Evolutionary conservation across 2,113 vertebrate genomes (phyloP).

Genomic region (Clarias batrachus): DNA sequence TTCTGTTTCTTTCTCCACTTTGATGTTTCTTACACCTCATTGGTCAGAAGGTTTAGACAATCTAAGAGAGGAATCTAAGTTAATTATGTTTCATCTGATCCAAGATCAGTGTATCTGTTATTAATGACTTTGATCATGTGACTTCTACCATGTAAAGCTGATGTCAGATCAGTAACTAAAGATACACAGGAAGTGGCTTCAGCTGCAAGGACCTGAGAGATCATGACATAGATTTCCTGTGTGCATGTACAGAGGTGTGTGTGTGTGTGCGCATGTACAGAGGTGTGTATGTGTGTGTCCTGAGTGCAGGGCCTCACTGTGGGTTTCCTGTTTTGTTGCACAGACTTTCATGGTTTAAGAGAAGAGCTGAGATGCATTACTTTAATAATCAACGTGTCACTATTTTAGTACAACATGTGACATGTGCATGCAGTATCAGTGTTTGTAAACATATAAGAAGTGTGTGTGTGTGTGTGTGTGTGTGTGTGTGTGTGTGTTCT

Average conservation of each 20-base stretch:
- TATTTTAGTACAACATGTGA: no score
- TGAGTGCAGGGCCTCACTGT: no score
- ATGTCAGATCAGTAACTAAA: not conserved
- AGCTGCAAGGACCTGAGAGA: not conserved
- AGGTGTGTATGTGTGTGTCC: no score
- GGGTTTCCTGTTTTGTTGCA: no score
- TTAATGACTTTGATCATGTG: not conserved
- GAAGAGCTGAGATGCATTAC: no score
- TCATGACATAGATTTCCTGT: not conserved
- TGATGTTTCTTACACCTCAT: no score
- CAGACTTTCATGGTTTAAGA: no score
- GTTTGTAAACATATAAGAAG: not conserved
- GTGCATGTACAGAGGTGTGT: not conserved
- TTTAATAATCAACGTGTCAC: no score
- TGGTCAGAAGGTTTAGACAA: no score
- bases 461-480: not conserved
- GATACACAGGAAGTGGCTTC: not conserved
- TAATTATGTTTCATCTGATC: no score
- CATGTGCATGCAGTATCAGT: not conserved
- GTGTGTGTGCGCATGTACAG: not conserved
- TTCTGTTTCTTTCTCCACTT: no score
- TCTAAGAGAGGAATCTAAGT: no score
- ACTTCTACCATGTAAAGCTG: not conserved
- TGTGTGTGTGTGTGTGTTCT: not conserved
- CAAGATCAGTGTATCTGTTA: not conserved